Evolutionary conservation across 2,113 vertebrate species (phyloP).

Genomic region (Microcebus murinus): DNA sequence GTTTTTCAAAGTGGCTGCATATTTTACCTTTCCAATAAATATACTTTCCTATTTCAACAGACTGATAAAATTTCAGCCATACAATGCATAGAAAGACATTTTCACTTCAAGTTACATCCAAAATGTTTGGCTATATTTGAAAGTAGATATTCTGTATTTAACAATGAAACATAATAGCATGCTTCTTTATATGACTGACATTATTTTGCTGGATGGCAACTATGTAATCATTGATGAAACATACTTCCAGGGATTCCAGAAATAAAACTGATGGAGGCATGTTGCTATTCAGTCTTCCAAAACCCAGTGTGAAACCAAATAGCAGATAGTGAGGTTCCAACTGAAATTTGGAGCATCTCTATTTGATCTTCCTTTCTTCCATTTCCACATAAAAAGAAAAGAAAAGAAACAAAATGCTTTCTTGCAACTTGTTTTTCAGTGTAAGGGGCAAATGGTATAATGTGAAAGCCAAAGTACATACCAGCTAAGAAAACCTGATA

Average conservation of each 20-base stretch:
- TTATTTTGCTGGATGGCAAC: slow-evolving; percentile 5
- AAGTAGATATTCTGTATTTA: slow-evolving; percentile 44
- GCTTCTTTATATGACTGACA: not conserved
- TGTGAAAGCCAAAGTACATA: not conserved
- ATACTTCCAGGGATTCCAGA: slow-evolving; percentile 19
- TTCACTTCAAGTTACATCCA: not conserved
- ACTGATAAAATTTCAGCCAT: not conserved
- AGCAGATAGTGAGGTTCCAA: not conserved
- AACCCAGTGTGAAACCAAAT: not conserved
- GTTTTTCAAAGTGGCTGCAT: not conserved
- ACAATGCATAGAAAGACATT: not conserved
- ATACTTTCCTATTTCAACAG: not conserved
- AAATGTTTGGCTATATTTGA: slow-evolving; percentile 27
- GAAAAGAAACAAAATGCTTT: not conserved
- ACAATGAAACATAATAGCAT: slow-evolving; percentile 45
- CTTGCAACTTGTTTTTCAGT: not conserved
- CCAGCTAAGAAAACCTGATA: not conserved
- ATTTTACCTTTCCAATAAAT: slow-evolving; percentile 25
- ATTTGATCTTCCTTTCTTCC: not conserved
- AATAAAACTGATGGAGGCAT: slow-evolving; percentile 15
- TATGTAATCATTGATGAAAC: not conserved
- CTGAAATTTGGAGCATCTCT: not conserved
- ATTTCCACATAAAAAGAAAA: slow-evolving; percentile 12
- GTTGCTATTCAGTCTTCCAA: slow-evolving; percentile 8
- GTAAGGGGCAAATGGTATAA: not conserved